Conservation (phyloP, 2,113 vertebrate species). For the Sander lucioperca region DNA sequence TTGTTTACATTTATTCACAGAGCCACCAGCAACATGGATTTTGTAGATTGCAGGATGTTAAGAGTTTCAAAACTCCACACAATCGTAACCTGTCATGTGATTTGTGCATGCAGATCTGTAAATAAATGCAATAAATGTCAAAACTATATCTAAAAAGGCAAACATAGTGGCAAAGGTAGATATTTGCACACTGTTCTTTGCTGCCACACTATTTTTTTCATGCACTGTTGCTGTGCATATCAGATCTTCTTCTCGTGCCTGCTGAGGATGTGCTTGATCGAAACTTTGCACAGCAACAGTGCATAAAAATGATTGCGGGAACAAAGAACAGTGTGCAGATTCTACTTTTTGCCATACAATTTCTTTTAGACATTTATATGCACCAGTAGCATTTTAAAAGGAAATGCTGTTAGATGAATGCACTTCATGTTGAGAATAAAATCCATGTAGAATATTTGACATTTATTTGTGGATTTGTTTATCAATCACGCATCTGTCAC, state of each 20-base stretch:
- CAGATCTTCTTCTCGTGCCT: neutral
- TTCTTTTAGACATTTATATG: neutral
- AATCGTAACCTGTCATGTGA: neutral
- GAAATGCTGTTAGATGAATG: neutral
- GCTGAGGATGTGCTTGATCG: neutral
- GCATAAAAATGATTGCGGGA: neutral
- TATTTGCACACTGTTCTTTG: neutral
- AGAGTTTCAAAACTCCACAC: neutral
- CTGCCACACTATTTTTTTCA: neutral
- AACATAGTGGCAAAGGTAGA: neutral
- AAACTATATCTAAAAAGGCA: neutral
- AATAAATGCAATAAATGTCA: neutral
- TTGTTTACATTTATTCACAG: neutral
- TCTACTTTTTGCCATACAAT: neutral
- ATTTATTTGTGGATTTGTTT: neutral
- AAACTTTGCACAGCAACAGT: neutral
- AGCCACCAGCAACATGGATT: neutral
- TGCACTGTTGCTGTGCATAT: neutral
- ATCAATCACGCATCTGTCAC: neutral
- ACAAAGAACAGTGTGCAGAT: neutral
- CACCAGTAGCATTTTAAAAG: neutral
- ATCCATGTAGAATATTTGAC: neutral
- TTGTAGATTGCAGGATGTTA: neutral
- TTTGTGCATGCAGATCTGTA: neutral
- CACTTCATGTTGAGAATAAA: neutral